Evolutionary conservation across 2,113 vertebrate species (phyloP), one percentile per base, ranked within the genome.

Genomic region (Hemiscyllium ocellatum): DNA sequence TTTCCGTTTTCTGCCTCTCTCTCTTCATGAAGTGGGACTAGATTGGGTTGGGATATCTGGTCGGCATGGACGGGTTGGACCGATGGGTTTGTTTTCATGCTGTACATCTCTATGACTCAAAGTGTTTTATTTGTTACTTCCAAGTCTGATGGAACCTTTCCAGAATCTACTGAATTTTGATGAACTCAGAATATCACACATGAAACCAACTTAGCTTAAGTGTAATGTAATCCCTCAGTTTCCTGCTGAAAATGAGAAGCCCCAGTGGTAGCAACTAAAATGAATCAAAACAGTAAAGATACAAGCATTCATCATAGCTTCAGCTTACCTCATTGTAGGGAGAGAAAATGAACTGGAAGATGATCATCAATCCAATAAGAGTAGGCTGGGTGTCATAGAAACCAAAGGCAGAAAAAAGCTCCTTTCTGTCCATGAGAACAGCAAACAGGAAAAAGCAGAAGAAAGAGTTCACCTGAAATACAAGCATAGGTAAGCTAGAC

Each of bases 311-410:
- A 91, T 20, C 4, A 3, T 6, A 66, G 17, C 33, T 20, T 22
- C 26, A 90, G 56, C 15, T 96, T 98, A 99, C 99, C 99, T 99
- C 99, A 96, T 99, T 99, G 97, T 99, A 99, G 24, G 99, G 99
- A 83, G 99, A 99, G 97, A 99, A 99, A 97, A 99, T 99, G 97
- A 99, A 99, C 98, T 99, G 99, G 97, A 99, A 99, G 97, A 99
- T 99, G 97, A 99, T 99, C 98, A 99, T 98, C 96, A 99, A 97
- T 96, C 99, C 99, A 96, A 99, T 99, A 95, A 99, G 97, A 95
- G 99, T 99, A 42, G 99, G 99, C 69, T 99, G 99, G 96, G 97
- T 98, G 96, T 98, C 97, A 97, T 97, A 97, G 97, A 99, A 99
- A 96, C 99, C 99, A 97, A 99, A 99, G 1, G 99, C 99, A 96